Percentiles rank a stretch among this genome's conserved stretches.
Evolutionary conservation across 2,888 invertebrate species (phyloP).

Genomic region (Drymonia ruficornis): DNA sequence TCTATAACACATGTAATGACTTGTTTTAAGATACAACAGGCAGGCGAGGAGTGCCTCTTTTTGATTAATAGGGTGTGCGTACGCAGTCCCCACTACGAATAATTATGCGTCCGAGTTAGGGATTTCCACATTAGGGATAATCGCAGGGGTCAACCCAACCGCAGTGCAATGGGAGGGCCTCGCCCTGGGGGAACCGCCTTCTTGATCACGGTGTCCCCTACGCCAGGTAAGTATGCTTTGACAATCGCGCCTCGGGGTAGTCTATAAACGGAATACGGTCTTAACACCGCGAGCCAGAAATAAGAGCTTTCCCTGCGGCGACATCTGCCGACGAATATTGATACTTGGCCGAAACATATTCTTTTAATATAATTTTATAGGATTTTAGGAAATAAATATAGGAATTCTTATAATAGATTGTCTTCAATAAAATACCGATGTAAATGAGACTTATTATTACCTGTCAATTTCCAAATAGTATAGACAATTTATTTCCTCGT

Average conservation of each 20-base stretch:
- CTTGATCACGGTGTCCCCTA: constrained; percentile 25
- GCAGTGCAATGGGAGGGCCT: constrained; percentile 27
- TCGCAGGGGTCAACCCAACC: constrained; percentile 23
- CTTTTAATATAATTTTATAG: no score
- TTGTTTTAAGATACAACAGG: no score
- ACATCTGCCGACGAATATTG: neutral
- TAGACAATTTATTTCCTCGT: no score
- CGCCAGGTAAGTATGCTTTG: constrained; percentile 34
- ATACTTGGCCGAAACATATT: no score
- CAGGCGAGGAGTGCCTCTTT: no score
- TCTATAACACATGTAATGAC: no score
- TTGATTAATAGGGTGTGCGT: constrained; percentile 28
- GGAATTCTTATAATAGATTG: no score
- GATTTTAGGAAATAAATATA: no score
- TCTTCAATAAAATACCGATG: no score
- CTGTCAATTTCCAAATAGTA: no score
- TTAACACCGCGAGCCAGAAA: constrained; percentile 2
- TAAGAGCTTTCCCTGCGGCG: neutral
- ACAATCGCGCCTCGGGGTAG: neutral
- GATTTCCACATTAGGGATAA: constrained; percentile 25
- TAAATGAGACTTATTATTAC: no score
- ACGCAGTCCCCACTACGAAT: constrained; percentile 31
- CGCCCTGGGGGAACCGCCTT: constrained; percentile 30
- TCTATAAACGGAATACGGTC: neutral
- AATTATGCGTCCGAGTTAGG: constrained; percentile 26